Conservation (phyloP, 2,113 vertebrate species). For the Esox niger region DNA sequence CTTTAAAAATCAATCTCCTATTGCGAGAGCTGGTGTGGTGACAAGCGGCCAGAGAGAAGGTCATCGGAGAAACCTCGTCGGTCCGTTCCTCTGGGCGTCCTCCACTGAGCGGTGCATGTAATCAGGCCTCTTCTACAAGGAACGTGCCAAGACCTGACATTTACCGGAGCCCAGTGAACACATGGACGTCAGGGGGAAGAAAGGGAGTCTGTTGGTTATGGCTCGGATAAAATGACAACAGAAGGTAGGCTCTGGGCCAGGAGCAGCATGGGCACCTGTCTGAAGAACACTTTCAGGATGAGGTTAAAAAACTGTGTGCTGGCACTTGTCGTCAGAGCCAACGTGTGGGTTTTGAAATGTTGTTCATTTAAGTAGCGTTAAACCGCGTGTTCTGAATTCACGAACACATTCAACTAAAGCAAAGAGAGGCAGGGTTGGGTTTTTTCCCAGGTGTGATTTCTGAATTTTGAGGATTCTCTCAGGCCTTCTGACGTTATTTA, state of each 20-base stretch:
- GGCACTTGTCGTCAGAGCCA: background rate
- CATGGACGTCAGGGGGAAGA: slow-evolving; percentile 41
- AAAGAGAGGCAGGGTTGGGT: background rate
- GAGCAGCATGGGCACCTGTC: background rate
- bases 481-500: too few relatives aligned
- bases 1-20: too few relatives aligned
- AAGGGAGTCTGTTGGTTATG: background rate
- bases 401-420: background rate
- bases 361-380: background rate
- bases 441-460: background rate
- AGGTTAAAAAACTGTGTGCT: background rate
- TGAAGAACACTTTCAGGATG: background rate
- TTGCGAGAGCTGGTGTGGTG: background rate
- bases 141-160: slow-evolving; percentile 28
- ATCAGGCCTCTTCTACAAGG: slow-evolving; percentile 38
- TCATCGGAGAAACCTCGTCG: background rate
- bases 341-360: background rate
- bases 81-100: slow-evolving; percentile 34
- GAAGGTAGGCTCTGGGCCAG: slow-evolving; percentile 9
- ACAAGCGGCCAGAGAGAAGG: slow-evolving; percentile 17
- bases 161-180: slow-evolving; percentile 29
- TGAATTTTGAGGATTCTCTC: too few relatives aligned
- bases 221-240: slow-evolving; percentile 13
- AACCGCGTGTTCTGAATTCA: background rate
- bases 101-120: slow-evolving; percentile 16